Evolutionary conservation across 2,113 vertebrate species (phyloP), one percentile per base, ranked within the genome.

Genomic region (Lipophrys pholis): DNA sequence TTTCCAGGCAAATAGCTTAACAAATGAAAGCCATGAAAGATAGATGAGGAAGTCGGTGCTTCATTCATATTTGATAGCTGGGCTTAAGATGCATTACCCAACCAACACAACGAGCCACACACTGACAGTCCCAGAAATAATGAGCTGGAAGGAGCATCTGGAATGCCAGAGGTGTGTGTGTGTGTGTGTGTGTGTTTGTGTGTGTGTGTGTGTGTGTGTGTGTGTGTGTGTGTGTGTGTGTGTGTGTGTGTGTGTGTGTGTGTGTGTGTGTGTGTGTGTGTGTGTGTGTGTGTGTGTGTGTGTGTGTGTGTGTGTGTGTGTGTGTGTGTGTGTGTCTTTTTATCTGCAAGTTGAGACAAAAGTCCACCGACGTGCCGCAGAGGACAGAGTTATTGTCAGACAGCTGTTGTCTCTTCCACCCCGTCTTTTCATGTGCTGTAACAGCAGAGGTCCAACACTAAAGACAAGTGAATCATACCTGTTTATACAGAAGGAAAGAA

Each of bases 31-130:
- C 65, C 66, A 88, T 91, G 72, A 91, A 89, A 89, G 81, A 92
- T 92, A 78, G 69, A 92, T 92, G 87, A 89, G 86, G 71, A 89
- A 86, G 83, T 84, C 79, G 60, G 81, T 14, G 49, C 77, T 87
- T 90, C 83, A 93, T 93, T 85, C 84, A 92, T 92, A 86, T 91
- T 92, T 91, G 85, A 94, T 93, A 74, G 78, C 71, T 7, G 12
- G 81, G 78, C 73, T 87, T 89, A 77, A 89, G 83, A 91, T 86
- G 88, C 85, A 87, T 89, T 85, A 89, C 82, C 85, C 69, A 80
- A 84, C 66, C 82, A 81, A 75, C 67, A 78, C 80, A 88, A 80
- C 82, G 84, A 69, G 59, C 56, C 76, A 83, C 71, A 70, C 73
- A 52, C 74, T 62, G 76, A 84, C 71, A 75, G 75, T 65, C 59